Evolutionary conservation across 2,888 invertebrate species (phyloP).

Genomic region (Rhimphoctona megacephalus): DNA sequence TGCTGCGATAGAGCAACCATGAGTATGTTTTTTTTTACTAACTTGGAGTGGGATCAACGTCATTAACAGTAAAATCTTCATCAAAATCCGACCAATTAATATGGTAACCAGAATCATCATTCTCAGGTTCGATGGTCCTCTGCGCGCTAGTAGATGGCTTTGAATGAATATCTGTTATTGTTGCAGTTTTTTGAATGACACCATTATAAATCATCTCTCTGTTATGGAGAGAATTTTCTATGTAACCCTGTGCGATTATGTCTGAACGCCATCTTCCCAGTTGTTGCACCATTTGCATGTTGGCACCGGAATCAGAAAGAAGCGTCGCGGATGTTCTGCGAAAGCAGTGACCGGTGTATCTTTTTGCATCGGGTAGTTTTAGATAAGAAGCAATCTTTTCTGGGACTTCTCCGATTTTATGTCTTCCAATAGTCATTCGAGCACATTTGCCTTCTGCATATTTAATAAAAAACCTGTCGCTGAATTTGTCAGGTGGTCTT

Average conservation of each 20-base stretch:
- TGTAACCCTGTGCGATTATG: slow-evolving; percentile 31
- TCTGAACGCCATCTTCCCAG: too few relatives aligned
- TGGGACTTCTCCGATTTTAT: slow-evolving; percentile 13
- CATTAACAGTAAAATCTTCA: slow-evolving; percentile 27
- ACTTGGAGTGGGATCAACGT: slow-evolving; percentile 22
- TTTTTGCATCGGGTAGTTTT: slow-evolving; percentile 14
- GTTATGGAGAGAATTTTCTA: slow-evolving; percentile 34
- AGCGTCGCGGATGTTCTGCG: slow-evolving; percentile 35
- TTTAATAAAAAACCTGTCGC: slow-evolving; percentile 20
- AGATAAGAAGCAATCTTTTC: slow-evolving; percentile 12
- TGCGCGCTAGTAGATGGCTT: slow-evolving; percentile 38
- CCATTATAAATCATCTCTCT: slow-evolving; percentile 27
- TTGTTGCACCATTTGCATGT: slow-evolving; percentile 30
- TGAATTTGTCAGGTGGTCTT: slow-evolving; percentile 28
- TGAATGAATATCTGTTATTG: slow-evolving; percentile 35
- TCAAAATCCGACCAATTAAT: slow-evolving; percentile 54
- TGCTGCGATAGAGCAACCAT: not conserved
- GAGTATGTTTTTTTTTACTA: slow-evolving; percentile 20
- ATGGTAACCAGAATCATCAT: slow-evolving; percentile 29
- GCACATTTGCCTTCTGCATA: too few relatives aligned
- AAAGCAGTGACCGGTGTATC: slow-evolving; percentile 43
- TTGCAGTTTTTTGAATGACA: slow-evolving; percentile 32
- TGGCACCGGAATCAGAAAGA: slow-evolving; percentile 37
- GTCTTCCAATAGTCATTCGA: slow-evolving; percentile 1
- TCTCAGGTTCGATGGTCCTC: slow-evolving; percentile 28